Evolutionary conservation across 2,113 vertebrate genomes (phyloP).

Genomic region (Semnornis frantzii): DNA sequence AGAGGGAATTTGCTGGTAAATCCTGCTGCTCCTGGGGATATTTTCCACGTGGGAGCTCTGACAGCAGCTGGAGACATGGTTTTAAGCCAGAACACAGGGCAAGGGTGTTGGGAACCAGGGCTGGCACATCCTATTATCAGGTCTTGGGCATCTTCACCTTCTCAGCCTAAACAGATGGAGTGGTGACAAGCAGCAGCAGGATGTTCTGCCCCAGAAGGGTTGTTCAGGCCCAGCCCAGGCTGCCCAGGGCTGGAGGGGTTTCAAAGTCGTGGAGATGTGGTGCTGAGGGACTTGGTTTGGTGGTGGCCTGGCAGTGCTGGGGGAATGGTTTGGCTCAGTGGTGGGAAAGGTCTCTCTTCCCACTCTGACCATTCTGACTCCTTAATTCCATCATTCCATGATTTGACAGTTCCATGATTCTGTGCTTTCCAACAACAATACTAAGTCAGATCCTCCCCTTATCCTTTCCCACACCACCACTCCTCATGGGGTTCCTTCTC

Average conservation of each 20-base stretch:
- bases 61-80: neutral
- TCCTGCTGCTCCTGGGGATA: neutral
- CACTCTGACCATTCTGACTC: too few relatives aligned
- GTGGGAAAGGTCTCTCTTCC: too few relatives aligned
- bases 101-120: fast-evolving
- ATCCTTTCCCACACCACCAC: neutral
- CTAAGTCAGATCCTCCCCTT: neutral
- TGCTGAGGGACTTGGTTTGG: too few relatives aligned
- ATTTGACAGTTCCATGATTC: neutral
- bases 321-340: too few relatives aligned
- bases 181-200: neutral
- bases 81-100: neutral
- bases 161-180: fast-evolving
- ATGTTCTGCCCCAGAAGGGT: neutral
- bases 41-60: neutral
- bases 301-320: too few relatives aligned
- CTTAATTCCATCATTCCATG: neutral
- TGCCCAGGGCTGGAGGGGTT: too few relatives aligned
- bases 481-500: neutral
- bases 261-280: too few relatives aligned
- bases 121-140: fast-evolving
- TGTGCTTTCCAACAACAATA: fast-evolving
- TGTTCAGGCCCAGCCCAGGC: too few relatives aligned
- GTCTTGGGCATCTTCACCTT: neutral
- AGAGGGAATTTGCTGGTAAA: conserved; percentile 25